Base-by-base conservation (phyloP, 2,888 invertebrate genomes). In the Rapana venosa region DNA sequence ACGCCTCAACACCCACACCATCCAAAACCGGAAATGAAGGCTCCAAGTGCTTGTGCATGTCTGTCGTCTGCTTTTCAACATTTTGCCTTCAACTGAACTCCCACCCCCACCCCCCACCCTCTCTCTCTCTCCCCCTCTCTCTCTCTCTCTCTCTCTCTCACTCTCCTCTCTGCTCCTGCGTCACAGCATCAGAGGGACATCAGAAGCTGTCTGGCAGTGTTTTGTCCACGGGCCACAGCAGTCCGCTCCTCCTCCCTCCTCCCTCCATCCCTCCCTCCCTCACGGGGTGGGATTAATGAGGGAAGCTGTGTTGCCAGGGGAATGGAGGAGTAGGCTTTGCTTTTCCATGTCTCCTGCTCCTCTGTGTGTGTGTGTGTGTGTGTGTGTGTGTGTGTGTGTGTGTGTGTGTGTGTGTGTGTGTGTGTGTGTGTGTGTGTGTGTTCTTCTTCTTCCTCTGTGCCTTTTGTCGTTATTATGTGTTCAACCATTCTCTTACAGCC, bases 1-100 rank as follows among this genome's bases (percentile, higher is more conserved):
- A 30, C 26, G 74, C 32, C 30, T 32, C 26, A 35, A 32, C 15
- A 79, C 35, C 77, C 77, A 79, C 15, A 79, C 15, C 77, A 32
- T 79, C 32, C 77, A 32, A 32, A 32, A 32, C 77, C 77, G 77
- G 77, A 79, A 79, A 79, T 79, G 77, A 79, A 35, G 77, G 77
- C 30, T 35, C 32, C 77, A 32, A 79, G 77, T 79, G 77, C 35
- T 79, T 79, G 77, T 32, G 77, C 77, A 79, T 79, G 77, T 79
- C 77, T 79, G 77, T 35, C 32, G 77, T 79, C 77, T 79, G 77
- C 35, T 32, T 15, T 11, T 15, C 77, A 32, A 32, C 32, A 1
- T 26, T 74, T 13, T 32, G 15, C 32, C 13, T 8, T 32, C 30
- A 32, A 32, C 2, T 32, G 15, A 2, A 13, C 77, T 32, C 0